Conservation (phyloP, 2,113 vertebrate genomes). For the Porphyrio hochstetteri region DNA sequence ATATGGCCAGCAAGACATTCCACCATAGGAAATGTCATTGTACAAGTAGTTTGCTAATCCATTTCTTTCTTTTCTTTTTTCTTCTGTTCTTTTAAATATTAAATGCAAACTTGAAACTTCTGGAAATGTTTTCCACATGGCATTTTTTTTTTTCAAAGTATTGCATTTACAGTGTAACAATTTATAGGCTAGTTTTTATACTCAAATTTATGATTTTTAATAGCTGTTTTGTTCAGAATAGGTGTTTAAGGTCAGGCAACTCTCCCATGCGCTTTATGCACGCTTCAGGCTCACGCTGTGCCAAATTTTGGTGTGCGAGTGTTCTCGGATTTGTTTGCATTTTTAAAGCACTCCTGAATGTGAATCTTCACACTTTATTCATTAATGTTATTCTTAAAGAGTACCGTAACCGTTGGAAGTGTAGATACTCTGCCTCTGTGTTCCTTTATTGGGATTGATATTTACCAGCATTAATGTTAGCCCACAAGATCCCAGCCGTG, state of each 20-base stretch:
- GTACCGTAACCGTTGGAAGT: background rate
- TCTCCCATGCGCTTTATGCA: background rate
- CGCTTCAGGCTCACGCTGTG: slow-evolving; percentile 62
- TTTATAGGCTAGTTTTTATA: slow-evolving; percentile 77
- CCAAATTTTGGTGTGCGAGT: slow-evolving; percentile 62
- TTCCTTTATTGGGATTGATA: background rate
- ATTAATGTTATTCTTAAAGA: background rate
- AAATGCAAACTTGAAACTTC: slow-evolving; percentile 70
- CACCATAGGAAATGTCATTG: background rate
- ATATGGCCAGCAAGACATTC: slow-evolving; percentile 35
- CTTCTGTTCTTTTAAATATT: background rate
- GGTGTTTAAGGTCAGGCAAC: slow-evolving; percentile 28
- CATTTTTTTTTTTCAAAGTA: slow-evolving; percentile 71
- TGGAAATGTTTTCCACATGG: slow-evolving; percentile 68
- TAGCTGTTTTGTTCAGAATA: slow-evolving; percentile 59
- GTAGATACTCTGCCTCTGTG: background rate
- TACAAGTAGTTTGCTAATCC: slow-evolving; percentile 17
- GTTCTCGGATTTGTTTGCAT: slow-evolving; percentile 1
- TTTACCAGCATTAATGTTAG: slow-evolving; percentile 4
- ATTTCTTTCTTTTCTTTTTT: background rate
- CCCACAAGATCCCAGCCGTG: background rate
- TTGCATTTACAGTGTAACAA: slow-evolving; percentile 71
- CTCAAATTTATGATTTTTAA: slow-evolving; percentile 63
- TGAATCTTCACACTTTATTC: slow-evolving; percentile 54
- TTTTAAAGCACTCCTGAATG: slow-evolving; percentile 59